These are phyloP conservation scores for Luffia ferchaultella DNA, from an alignment of 2,888 invertebrate genomes.

Conservation along the genomic window DNA sequence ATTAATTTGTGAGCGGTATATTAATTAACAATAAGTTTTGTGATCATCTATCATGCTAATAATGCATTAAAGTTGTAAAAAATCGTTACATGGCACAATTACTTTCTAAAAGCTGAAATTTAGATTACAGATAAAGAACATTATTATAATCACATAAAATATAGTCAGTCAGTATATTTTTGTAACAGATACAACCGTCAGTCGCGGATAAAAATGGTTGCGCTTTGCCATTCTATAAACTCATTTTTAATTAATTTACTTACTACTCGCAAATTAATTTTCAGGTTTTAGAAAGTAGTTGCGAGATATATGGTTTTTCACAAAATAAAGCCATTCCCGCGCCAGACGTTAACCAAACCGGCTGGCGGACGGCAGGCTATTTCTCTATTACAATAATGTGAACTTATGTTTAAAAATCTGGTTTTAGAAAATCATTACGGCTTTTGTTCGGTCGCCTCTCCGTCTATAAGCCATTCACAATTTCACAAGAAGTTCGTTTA, in stretches of 20 bases:
- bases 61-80: conserved; percentile 1
- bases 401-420: too few species aligned
- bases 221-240: background rate
- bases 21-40: conserved; percentile 4
- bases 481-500: too few species aligned
- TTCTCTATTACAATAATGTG: too few species aligned
- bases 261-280: background rate
- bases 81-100: background rate
- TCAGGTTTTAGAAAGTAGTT: background rate
- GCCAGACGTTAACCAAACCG: background rate
- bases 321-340: background rate
- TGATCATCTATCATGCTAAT: conserved; percentile 2
- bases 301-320: background rate
- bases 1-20: conserved; percentile 1
- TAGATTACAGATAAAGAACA: conserved; percentile 2
- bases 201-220: conserved; percentile 1
- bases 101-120: conserved; percentile 1
- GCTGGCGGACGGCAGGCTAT: too few species aligned
- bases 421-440: too few species aligned
- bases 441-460: too few species aligned
- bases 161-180: conserved; percentile 2
- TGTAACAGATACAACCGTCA: conserved; percentile 1
- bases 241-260: background rate
- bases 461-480: too few species aligned
- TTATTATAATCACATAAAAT: conserved; percentile 2